Evolutionary conservation across 2,797 vertebrate species (phyloP), one percentile per base, ranked within the genome.

Genomic region (Taeniopygia guttata): DNA sequence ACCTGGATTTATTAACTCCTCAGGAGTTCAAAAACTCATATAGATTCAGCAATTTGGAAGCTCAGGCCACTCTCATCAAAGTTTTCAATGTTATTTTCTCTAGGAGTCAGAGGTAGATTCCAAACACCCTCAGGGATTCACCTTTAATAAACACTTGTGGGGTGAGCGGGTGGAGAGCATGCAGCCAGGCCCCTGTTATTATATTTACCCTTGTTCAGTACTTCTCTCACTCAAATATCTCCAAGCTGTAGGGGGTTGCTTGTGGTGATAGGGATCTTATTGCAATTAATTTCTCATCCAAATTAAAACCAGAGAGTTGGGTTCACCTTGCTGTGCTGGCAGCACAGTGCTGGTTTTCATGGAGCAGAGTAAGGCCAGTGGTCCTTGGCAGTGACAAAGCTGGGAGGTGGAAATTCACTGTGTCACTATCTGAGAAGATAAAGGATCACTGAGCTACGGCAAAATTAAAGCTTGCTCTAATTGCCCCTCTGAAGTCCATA

Each of bases 241-340:
- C 40, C 0, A 13, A 91, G 46, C 82, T 10, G 6, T 64, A 56
- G 79, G 30, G 75, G 56, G 60, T 54, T 94, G 86, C 54, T 85
- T 63, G 32, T 81, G 56, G 52, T 60, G 81, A 40, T 42, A 60
- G 60, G 23, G 51, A 73, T 80, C 73, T 81, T 67, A 89, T 67
- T 96, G 91, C 63, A 46, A 59, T 91, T 79, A 62, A 49, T 95
- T 92, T 95, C 87, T 93, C 87, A 87, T 72, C 93, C 85, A 91
- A 95, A 97, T 96, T 85, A 92, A 97, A 96, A 95, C 93, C 95
- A 91, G 80, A 20, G 9, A 14, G 3, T 43, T 91, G 27, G 4
- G 52, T 79, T 97, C 93, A 91, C 95, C 77, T 96, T 93, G 92
- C 95, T 89, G 74, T 54, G 94, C 32, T 27, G 84, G 54, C 68